A percentile compares a stretch with the other conserved stretches of the same genome.
These are phyloP conservation scores for Molothrus ater DNA, from an alignment of 2,797 vertebrate species.

Conservation along the genomic window DNA sequence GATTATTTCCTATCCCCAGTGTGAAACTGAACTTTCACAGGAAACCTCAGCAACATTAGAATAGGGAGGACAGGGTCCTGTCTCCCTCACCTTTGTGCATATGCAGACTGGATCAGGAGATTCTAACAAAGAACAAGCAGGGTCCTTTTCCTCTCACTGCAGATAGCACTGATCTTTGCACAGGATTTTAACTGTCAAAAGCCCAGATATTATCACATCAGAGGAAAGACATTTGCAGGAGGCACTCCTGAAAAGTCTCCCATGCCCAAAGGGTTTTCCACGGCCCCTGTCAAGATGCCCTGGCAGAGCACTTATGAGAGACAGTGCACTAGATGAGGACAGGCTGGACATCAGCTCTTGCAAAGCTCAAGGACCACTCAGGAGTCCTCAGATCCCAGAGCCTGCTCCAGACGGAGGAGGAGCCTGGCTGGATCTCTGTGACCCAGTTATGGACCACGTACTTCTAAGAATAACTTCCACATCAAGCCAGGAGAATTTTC, in stretches of 20 bases:
- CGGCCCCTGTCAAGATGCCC: rapidly evolving
- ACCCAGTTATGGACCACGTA: conserved; percentile 54
- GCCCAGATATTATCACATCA: background rate
- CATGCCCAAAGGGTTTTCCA: background rate
- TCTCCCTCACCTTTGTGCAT: background rate
- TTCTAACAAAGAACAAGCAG: background rate
- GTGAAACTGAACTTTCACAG: background rate
- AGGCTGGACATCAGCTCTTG: rapidly evolving
- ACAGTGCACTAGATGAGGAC: background rate
- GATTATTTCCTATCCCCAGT: background rate
- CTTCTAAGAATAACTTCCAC: conserved; percentile 65
- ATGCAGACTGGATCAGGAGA: background rate
- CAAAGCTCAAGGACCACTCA: background rate
- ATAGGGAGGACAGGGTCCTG: background rate
- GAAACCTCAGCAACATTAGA: background rate
- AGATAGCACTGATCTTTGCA: background rate
- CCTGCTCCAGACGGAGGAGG: conserved; percentile 36
- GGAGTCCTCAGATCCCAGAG: conserved; percentile 1
- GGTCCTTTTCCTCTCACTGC: background rate
- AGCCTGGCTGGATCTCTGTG: conserved; percentile 50
- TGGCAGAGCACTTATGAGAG: rapidly evolving
- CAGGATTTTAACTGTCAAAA: background rate
- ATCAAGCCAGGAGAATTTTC: conserved; percentile 47
- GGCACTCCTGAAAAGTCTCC: background rate
- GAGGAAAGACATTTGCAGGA: background rate